phyloP scores from a whole-genome alignment of 2,888 invertebrate genomes.

The Druceiella hillmani region DNA sequence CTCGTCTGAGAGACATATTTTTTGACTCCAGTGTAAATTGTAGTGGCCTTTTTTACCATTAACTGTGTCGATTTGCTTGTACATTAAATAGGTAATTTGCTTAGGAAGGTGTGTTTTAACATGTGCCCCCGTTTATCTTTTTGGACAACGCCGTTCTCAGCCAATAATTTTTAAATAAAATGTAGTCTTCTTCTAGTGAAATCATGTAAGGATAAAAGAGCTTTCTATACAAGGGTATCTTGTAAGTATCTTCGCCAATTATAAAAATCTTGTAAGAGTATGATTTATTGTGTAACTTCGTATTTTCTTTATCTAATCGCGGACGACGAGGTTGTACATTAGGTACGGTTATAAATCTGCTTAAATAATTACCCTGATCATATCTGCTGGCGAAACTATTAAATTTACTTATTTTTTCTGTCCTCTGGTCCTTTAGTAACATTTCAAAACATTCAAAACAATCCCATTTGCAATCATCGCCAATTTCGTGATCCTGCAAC shows the following conservation, averaged over 20 bases:
- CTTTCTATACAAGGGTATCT: slow-evolving; percentile 7
- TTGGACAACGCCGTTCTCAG: too few species aligned
- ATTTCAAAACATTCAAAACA: too few species aligned
- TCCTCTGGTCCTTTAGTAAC: too few species aligned
- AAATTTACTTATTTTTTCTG: slow-evolving; percentile 8
- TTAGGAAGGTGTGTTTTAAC: too few species aligned
- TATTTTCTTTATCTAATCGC: slow-evolving; percentile 7
- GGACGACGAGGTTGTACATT: slow-evolving; percentile 8
- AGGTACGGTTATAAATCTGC: slow-evolving; percentile 5
- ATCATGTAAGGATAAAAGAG: slow-evolving; percentile 8
- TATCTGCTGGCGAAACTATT: slow-evolving; percentile 9
- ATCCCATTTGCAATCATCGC: too few species aligned
- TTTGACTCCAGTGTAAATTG: slow-evolving; percentile 5
- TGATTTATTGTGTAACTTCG: slow-evolving; percentile 9
- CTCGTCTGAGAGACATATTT: too few species aligned
- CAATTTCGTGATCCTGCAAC: too few species aligned
- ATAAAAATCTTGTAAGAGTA: slow-evolving; percentile 10
- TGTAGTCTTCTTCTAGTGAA: slow-evolving; percentile 11
- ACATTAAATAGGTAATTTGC: too few species aligned
- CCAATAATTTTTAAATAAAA: slow-evolving; percentile 6
- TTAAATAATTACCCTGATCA: slow-evolving; percentile 11
- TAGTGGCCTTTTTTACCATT: slow-evolving; percentile 6
- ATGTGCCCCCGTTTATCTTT: too few species aligned
- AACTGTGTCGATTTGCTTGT: too few species aligned
- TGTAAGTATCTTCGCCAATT: slow-evolving; percentile 9